These are phyloP conservation scores for Meleagris gallopavo DNA, from an alignment of 2,113 vertebrate species.

Conservation along the genomic window DNA sequence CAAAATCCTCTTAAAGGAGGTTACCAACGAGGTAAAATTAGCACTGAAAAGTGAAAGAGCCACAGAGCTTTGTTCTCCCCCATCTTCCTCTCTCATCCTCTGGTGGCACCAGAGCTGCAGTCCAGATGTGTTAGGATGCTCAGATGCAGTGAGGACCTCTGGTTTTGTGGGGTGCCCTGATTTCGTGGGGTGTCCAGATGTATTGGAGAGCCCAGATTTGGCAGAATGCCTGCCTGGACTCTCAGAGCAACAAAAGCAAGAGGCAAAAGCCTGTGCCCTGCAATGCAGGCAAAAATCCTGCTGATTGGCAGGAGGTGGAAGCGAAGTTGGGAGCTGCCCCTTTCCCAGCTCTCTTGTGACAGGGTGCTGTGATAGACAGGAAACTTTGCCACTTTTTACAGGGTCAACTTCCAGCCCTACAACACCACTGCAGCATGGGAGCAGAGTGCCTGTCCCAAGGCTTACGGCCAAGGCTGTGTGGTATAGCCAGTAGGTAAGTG, in stretches of 20 bases:
- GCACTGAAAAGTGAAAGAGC: neutral
- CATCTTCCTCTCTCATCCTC: accelerated
- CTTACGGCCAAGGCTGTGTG: neutral
- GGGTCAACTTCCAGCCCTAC: neutral
- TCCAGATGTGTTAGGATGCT: neutral
- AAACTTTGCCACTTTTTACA: neutral
- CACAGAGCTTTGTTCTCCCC: neutral
- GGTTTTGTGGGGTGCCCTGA: accelerated
- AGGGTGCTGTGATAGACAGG: neutral
- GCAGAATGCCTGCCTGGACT: accelerated
- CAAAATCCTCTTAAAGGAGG: neutral
- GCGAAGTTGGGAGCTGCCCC: neutral
- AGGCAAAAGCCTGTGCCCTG: neutral
- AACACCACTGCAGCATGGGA: neutral
- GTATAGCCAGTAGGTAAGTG: neutral
- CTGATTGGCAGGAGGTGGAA: neutral
- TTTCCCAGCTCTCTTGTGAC: accelerated
- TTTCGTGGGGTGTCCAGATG: neutral
- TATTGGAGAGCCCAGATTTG: neutral
- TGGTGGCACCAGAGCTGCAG: neutral
- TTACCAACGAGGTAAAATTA: neutral
- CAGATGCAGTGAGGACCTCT: neutral
- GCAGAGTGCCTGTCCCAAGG: accelerated
- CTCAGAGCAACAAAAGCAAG: neutral
- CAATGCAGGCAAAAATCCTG: neutral